Evolutionary conservation across 2,888 invertebrate species (phyloP), one percentile per base, ranked within the genome.

Genomic region (Eupithecia inturbata): DNA sequence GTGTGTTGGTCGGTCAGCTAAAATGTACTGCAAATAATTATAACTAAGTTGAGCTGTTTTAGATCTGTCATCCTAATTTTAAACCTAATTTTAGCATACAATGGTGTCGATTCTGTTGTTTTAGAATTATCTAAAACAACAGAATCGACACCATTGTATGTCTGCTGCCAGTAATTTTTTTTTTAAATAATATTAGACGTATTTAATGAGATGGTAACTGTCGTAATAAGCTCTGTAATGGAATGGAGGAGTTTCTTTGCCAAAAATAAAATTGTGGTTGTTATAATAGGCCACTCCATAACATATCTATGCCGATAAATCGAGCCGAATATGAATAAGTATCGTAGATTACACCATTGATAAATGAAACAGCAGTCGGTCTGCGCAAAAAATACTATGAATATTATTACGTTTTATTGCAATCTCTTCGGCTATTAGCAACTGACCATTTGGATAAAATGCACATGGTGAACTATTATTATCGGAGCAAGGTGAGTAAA

Each of bases 311-410:
- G 78, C 75, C 84, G 82, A 89, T 87, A 89, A 89, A 89, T 89
- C 88, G 85, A 84, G 87, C 85, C 83, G 85, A 87, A 90, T 92
- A 91, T 90, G 90, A 92, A 90, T 92, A 92, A 91, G 89, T 89
- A 89, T 89, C 88, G 86, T 88, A 92, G 93, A 93, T 93, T 92
- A 93, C 88, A 77, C 81, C 80, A 91, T 92, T 93, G 94, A 94
- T 93, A 92, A 92, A 94, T 93, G 92, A 86, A 85, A 84, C 88
- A 88, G 88, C 85, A 87, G 87, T 87, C 89, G 87, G 90, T 90
- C 87, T 67, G 73, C 81, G 84, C 79, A 86, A 89, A 91, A 91
- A 89, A 83, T 77, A 79, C 84, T 81, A 90, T 92, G 92, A 93
- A 94, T 92, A 93, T 78, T 86, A 86, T 88, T 87, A 82, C 39